These are phyloP conservation scores for Coturnix japonica DNA, from an alignment of 2,113 vertebrate genomes.

Conservation along the genomic window DNA sequence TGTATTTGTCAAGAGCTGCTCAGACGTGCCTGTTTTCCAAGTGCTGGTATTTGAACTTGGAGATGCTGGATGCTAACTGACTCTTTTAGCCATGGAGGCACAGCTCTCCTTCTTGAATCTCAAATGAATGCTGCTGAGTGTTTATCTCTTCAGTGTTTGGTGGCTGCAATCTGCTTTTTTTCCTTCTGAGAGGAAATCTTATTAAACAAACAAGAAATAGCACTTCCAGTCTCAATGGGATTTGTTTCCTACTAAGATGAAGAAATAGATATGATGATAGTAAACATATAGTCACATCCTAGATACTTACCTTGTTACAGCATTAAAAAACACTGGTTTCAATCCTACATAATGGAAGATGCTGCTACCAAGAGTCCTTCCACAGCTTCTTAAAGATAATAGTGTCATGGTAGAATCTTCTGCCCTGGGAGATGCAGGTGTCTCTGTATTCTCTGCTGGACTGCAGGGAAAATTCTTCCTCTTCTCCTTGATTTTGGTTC, in stretches of 20 bases:
- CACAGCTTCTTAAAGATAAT: neutral
- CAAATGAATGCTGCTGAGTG: neutral
- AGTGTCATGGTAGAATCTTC: neutral
- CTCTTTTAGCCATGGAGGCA: neutral
- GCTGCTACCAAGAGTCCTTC: neutral
- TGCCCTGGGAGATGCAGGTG: neutral
- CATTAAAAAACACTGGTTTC: neutral
- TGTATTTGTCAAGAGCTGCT: neutral
- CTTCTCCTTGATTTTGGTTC: neutral
- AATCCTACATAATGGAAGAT: neutral
- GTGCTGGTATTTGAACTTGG: neutral
- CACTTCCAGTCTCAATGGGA: neutral
- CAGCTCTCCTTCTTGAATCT: neutral
- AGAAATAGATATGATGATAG: neutral
- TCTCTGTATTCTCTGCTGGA: neutral
- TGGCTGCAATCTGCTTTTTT: neutral
- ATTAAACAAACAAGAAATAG: neutral
- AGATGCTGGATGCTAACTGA: rapidly evolving
- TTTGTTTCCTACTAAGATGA: neutral
- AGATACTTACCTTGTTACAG: neutral
- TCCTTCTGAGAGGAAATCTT: neutral
- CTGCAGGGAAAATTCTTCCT: neutral
- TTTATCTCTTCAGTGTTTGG: neutral
- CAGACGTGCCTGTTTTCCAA: neutral
- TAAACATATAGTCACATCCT: neutral